Conservation (phyloP, 2,113 vertebrate species). For the Alaudala cheleensis region DNA sequence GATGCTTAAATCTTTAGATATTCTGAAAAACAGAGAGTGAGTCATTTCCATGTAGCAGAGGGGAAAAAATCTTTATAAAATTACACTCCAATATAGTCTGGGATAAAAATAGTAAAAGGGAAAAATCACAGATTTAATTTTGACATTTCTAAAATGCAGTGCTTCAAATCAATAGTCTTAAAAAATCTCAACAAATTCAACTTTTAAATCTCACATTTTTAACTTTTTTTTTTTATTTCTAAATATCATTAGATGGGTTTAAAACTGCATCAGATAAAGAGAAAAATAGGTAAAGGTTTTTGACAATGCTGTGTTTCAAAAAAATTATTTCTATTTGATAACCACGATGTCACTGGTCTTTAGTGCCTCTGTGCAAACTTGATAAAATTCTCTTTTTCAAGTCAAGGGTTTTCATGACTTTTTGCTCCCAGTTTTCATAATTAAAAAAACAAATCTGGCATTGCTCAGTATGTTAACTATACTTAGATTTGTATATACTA, state of each 20-base stretch:
- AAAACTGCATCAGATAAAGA: not conserved
- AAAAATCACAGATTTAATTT: not conserved
- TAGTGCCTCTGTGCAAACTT: not conserved
- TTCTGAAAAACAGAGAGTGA: not conserved
- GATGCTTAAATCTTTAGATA: not conserved
- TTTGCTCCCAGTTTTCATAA: not conserved
- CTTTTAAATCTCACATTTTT: not conserved
- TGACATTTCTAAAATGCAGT: not conserved
- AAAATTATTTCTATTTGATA: not conserved
- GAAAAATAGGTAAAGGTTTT: not conserved
- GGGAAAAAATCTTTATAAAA: not conserved
- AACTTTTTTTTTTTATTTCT: not conserved
- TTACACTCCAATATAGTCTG: not conserved
- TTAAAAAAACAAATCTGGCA: not conserved
- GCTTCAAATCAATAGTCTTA: not conserved
- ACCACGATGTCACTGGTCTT: not conserved
- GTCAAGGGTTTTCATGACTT: not conserved
- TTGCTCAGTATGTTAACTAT: not conserved
- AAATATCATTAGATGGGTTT: not conserved
- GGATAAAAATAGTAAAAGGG: slow-evolving; percentile 1
- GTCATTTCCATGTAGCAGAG: slow-evolving; percentile 13
- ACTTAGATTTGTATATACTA: too few species aligned
- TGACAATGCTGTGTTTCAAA: not conserved
- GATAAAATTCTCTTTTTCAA: not conserved
- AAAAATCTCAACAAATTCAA: not conserved